phyloP scores from a whole-genome alignment of 2,888 invertebrate species.

The Drosophila lacicola region DNA sequence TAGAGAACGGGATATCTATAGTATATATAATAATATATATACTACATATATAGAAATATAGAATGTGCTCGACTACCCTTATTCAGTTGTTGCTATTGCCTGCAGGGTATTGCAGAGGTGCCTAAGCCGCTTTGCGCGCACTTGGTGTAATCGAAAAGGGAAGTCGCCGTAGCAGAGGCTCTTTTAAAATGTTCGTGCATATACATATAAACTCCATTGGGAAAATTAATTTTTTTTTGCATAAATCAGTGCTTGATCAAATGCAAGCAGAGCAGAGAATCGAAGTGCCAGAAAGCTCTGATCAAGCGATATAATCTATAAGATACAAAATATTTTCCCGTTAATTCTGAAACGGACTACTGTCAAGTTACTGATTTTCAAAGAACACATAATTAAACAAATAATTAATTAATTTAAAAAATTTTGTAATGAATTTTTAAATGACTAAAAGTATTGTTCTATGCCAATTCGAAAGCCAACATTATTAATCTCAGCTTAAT shows the following conservation, averaged over 20 bases:
- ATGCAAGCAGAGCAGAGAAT: background rate
- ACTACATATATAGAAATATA: background rate
- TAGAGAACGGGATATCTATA: constrained; percentile 4
- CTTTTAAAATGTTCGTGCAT: background rate
- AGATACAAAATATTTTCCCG: too few species aligned
- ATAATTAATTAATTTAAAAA: too few species aligned
- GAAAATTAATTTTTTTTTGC: background rate
- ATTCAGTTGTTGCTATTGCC: background rate
- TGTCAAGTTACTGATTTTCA: too few species aligned
- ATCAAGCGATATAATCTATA: background rate
- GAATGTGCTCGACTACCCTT: background rate
- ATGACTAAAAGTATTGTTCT: too few species aligned
- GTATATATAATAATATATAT: background rate
- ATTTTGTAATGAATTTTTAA: too few species aligned
- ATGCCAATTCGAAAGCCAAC: background rate
- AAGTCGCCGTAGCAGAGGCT: background rate
- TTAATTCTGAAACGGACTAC: too few species aligned
- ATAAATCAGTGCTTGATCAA: background rate
- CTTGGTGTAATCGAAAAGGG: constrained; percentile 1
- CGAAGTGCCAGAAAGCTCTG: background rate
- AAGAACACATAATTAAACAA: too few species aligned
- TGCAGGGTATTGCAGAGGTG: background rate
- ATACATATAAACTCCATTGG: constrained; percentile 1
- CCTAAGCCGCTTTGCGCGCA: constrained; percentile 24
- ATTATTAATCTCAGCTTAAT: background rate